Base-by-base conservation (phyloP, 2,888 invertebrate genomes). In the Criorhina ranunculi region DNA sequence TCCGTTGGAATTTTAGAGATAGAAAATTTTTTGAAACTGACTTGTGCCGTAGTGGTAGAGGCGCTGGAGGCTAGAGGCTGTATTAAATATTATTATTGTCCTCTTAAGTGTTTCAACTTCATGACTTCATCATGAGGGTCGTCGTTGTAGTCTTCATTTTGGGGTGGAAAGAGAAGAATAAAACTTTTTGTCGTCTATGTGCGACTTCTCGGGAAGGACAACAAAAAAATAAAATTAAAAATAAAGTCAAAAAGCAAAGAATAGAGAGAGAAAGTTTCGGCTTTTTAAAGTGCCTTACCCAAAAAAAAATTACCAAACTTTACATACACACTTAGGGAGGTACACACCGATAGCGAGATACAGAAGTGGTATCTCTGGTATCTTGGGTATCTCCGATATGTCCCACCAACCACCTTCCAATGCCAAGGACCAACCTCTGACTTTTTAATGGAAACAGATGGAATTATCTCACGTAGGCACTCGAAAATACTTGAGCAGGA, bases 381-480 rank as follows among this genome's bases (percentile, higher is more conserved):
- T 55, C 51, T 55, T n/a, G 4, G 12, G 11, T 67, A 67, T 75
- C 53, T 55, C 37, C n/a, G 4, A 49, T 55, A 59, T 44, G n/a
- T 19, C 12, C 51, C 31, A 29, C 67, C 33, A 67, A 12, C 51
- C 51, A 51, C 60, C 72, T 15, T 53, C 35, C 57, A 57, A 67
- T 8, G 15, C n/a, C n/a, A n/a, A 40, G 40, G n/a, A 69, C 72
- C 35, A 80, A 51, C 75, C 69, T 70, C 70, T 85, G 86, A 86
- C 76, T 86, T 86, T 81, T 80, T 86, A 81, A 86, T 86, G 81
- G 86, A 86, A 86, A 81, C 86, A 86, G 86, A 86, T 86, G 86
- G 86, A 86, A 86, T 86, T 86, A 81, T 86, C 86, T 86, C 86
- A 86, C 86, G 86, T 86, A 86, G 77, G 80, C 85, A 85, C 85